phyloP scores from a whole-genome alignment of 2,113 vertebrate genomes.

The Callopanchax toddi region DNA sequence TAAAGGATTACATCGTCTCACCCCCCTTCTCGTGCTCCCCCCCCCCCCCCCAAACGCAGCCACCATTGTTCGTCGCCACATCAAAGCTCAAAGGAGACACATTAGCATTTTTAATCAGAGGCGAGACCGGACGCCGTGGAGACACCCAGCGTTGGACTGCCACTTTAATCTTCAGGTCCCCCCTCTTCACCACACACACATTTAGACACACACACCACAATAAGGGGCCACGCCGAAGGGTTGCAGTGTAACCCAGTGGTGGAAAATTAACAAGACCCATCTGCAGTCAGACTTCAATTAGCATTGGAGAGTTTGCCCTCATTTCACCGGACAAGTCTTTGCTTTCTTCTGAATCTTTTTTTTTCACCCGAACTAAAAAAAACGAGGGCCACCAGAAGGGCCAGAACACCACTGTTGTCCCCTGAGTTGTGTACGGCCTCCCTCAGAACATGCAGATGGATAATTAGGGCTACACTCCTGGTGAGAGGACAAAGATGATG shows the following conservation, averaged over 20 bases:
- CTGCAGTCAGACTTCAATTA: slow-evolving; percentile 70
- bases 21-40: slow-evolving; percentile 25
- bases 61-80: slow-evolving; percentile 86
- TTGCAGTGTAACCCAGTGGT: slow-evolving; percentile 53
- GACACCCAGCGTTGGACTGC: slow-evolving; percentile 78
- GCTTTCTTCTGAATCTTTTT: slow-evolving; percentile 26
- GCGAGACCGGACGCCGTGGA: slow-evolving; percentile 75
- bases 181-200: slow-evolving; percentile 28
- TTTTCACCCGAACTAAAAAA: slow-evolving; percentile 23
- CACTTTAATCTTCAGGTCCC: slow-evolving; percentile 75
- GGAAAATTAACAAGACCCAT: slow-evolving; percentile 68
- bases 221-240: slow-evolving; percentile 37
- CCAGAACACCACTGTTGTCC: slow-evolving; percentile 45
- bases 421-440: slow-evolving; percentile 51
- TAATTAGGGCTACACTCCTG: slow-evolving; percentile 71
- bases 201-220: slow-evolving; percentile 9
- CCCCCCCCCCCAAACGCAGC: slow-evolving; percentile 36
- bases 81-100: slow-evolving; percentile 87
- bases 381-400: slow-evolving; percentile 52
- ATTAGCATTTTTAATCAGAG: slow-evolving; percentile 96
- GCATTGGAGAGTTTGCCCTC: slow-evolving; percentile 64
- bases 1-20: slow-evolving; percentile 74
- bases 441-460: slow-evolving; percentile 62
- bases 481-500: slow-evolving; percentile 75
- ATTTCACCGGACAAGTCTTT: slow-evolving; percentile 51